A percentile compares a stretch with the other conserved stretches of the same genome.
These are phyloP conservation scores for Mustelus asterias DNA, from an alignment of 2,113 vertebrate species.

Conservation along the genomic window DNA sequence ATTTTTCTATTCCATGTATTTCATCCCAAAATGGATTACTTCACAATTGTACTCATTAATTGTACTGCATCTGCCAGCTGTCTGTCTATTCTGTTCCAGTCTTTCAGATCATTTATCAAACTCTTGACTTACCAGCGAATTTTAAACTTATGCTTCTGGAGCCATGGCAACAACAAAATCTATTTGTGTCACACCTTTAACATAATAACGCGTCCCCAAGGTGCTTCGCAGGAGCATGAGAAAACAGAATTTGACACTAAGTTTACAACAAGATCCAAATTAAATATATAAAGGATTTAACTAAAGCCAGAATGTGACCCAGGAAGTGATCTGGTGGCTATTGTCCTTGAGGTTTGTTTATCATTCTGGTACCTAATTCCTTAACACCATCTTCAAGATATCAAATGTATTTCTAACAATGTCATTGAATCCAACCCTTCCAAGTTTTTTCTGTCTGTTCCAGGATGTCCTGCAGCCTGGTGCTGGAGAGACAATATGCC, in stretches of 20 bases:
- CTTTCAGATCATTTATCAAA: background rate
- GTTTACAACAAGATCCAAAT: no score
- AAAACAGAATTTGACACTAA: no score
- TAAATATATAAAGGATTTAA: background rate
- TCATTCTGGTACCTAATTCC: background rate
- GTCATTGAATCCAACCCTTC: background rate
- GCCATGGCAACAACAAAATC: no score
- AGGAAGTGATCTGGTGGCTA: background rate
- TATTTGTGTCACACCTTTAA: no score
- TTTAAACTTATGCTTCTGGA: background rate
- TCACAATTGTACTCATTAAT: background rate
- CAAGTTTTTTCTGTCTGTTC: background rate
- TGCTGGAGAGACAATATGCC: no score
- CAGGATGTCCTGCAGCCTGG: no score
- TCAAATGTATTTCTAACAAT: background rate
- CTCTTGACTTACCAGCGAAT: background rate
- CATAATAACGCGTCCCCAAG: no score
- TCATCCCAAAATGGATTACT: background rate
- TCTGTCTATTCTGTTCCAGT: background rate
- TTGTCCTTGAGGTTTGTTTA: background rate
- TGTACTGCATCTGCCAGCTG: background rate
- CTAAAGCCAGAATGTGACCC: background rate
- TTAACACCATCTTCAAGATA: background rate
- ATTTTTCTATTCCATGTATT: background rate
- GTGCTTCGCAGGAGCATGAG: no score